Evolutionary conservation across 2,888 invertebrate genomes (phyloP), one percentile per base, ranked within the genome.

Genomic region (Nemotelus nigrinus): DNA sequence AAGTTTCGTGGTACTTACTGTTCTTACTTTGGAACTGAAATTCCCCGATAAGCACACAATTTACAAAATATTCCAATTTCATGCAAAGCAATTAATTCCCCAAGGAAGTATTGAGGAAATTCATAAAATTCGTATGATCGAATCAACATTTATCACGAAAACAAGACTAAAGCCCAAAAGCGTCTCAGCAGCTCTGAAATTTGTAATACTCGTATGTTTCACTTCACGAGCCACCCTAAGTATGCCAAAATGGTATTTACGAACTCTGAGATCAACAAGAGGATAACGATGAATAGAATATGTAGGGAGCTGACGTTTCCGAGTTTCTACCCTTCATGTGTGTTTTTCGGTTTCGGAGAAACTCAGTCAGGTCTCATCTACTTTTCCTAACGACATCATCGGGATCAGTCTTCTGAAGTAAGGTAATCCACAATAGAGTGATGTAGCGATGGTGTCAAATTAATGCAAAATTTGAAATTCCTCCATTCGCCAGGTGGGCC

Each of bases 391-490:
- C 68, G 68, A 68, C 50, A 25, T 68, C 50, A 68, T 50, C 48
- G 7, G 50, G 68, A 68, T 68, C n/a, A 68, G 68, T 68, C 68
- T n/a, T 47, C 48, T 68, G 41, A 68, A 68, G 50, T 50, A 68
- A 8, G 50, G 50, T 41, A 68, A 68, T 68, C 68, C 50, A 53
- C 25, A 41, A 68, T 7, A 50, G 68, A 50, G 50, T 68, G 68
- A 53, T 50, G 68, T 68, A 68, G 50, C 50, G 68, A 68, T 68
- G 68, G 68, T 68, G 68, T 68, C 68, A 50, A 50, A 68, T 68
- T 68, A 68, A 68, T 68, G 25, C 10, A 44, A 68, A 68, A 67
- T 47, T 63, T 43, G 63, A 63, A 63, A 63, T 63, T 63, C 43
- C 5, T 63, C 63, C 43, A 25, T 63, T 39, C 63, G 63, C 3